Base-by-base conservation (phyloP, 2,113 vertebrate genomes). In the Leptobrachium leishanense region DNA sequence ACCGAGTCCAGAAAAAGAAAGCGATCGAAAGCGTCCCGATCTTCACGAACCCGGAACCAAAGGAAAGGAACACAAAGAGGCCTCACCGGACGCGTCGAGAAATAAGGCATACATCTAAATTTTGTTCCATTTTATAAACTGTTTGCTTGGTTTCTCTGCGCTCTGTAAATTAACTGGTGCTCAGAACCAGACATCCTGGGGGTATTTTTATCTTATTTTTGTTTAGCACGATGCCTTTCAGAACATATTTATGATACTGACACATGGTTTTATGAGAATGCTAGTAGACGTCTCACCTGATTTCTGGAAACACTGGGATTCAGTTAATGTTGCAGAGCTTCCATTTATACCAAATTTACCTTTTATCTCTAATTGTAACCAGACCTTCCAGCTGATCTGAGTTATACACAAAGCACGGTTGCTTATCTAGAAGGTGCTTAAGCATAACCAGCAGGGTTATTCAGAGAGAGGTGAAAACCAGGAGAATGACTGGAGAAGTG, bases 61-160 rank as follows among this genome's bases (percentile, higher is more conserved):
- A 90, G 73, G 87, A 89, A 43, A 84, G 83, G 1, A 90, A 95
- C 82, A 77, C 75, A 1, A 95, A 91, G 83, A 96, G 93, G 15
- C 92, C 93, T 6, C 85, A 91, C 20, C 87, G 85, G 69, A 88
- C 93, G 57, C 94, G 92, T 81, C 89, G 87, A 2, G 90, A 92
- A 85, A 86, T 96, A 83, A 91, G 94, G 77, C 94, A 97, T 81
- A 96, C 96, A 1, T 99, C 97, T 20, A 99, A 96, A 87, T 92
- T 99, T 62, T 99, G 97, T 83, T 91, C 91, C 13, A 93, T 98
- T 92, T 92, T 99, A 90, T 98, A 91, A 96, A 84, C 62, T 75
- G 81, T 81, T 44, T 76, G 83, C 81, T 82, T 71, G 77, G 78
- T 78, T 84, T 31, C 20, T 31, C 83, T 39, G 44, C 75, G 42